Percentiles rank a stretch among this genome's conserved stretches.
These are phyloP conservation scores for Pollimyrus isidori DNA, from an alignment of 2,113 vertebrate genomes.

Conservation along the genomic window DNA sequence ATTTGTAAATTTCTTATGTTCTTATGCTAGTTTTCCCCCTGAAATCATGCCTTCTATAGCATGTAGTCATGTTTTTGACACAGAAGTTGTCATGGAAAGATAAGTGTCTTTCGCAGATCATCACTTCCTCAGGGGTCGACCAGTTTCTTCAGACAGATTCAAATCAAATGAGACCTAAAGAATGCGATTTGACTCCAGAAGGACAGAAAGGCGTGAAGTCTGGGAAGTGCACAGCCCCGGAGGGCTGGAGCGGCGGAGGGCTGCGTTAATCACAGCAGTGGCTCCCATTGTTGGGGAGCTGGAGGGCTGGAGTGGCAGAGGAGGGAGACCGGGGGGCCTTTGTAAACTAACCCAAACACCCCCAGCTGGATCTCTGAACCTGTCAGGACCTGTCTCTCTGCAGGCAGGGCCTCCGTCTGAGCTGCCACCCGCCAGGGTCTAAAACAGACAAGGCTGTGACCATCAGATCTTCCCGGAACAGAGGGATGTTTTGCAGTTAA, in stretches of 20 bases:
- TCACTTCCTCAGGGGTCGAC: not conserved
- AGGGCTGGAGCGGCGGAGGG: not conserved
- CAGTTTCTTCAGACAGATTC: not conserved
- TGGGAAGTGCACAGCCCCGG: not conserved
- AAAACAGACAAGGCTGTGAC: not conserved
- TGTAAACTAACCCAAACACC: slow-evolving; percentile 10
- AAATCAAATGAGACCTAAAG: not conserved
- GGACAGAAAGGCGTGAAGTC: not conserved
- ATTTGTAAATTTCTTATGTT: no score
- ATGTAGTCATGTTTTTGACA: not conserved
- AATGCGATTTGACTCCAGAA: not conserved
- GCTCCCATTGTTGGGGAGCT: not conserved
- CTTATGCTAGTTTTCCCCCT: not conserved
- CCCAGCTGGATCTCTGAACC: slow-evolving; percentile 9
- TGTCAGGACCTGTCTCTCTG: slow-evolving; percentile 11
- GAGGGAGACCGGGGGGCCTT: not conserved
- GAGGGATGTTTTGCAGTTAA: not conserved
- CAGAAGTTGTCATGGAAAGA: not conserved
- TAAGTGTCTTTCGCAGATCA: not conserved
- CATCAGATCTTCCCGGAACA: not conserved
- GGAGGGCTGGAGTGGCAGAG: not conserved
- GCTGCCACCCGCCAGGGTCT: not conserved
- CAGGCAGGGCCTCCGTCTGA: not conserved
- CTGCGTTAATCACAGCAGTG: not conserved
- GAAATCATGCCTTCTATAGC: not conserved